These are phyloP conservation scores for Parauchenoglanis punctatus DNA, from an alignment of 2,797 vertebrate genomes.

Conservation along the genomic window DNA sequence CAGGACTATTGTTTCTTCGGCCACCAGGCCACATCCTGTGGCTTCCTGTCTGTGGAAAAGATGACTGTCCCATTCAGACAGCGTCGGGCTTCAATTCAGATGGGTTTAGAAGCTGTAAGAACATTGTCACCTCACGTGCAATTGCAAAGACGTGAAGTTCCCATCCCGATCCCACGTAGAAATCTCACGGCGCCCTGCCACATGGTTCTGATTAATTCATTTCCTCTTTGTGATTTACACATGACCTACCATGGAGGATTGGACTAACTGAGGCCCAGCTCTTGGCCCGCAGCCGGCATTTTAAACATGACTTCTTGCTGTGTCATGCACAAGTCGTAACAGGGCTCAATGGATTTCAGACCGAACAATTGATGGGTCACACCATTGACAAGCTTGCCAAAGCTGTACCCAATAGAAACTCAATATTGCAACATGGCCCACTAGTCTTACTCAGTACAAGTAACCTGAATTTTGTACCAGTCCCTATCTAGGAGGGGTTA, in stretches of 20 bases:
- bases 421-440: slow-evolving; percentile 24
- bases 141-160: neutral
- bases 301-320: slow-evolving; percentile 68
- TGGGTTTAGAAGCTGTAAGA: neutral
- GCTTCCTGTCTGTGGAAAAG: slow-evolving; percentile 61
- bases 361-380: slow-evolving; percentile 68
- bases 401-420: slow-evolving; percentile 60
- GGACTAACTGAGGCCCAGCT: slow-evolving; percentile 21
- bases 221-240: slow-evolving; percentile 33
- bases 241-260: slow-evolving; percentile 32
- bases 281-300: slow-evolving; percentile 65
- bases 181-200: slow-evolving; percentile 10
- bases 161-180: neutral
- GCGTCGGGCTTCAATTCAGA: neutral
- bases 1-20: slow-evolving; percentile 65
- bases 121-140: neutral
- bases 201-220: slow-evolving; percentile 37
- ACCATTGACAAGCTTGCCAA: slow-evolving; percentile 60
- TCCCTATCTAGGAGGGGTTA: slow-evolving; percentile 60
- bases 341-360: slow-evolving; percentile 60
- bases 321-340: slow-evolving; percentile 69
- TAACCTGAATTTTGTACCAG: slow-evolving; percentile 15
- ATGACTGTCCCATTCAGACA: slow-evolving; percentile 51
- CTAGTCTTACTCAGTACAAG: slow-evolving; percentile 34
- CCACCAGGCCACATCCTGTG: slow-evolving; percentile 60